These are phyloP conservation scores for Diaprepes abbreviatus DNA, from an alignment of 2,888 invertebrate genomes.

Conservation along the genomic window DNA sequence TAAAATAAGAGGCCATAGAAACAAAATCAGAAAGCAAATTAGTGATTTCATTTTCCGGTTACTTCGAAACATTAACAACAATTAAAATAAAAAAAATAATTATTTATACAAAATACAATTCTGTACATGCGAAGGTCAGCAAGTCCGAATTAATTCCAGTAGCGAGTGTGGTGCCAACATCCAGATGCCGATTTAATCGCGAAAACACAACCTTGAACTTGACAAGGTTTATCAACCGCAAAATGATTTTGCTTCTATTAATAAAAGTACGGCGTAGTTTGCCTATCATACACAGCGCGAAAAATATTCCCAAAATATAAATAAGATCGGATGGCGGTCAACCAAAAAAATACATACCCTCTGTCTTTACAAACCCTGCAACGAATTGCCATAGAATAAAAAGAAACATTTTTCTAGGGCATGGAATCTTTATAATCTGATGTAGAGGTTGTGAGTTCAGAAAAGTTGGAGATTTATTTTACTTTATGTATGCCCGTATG, in stretches of 20 bases:
- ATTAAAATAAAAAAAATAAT: neutral
- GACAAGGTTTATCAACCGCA: constrained; percentile 65
- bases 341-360: neutral
- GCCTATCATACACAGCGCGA: constrained; percentile 2
- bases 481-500: no score
- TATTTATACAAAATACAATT: neutral
- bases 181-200: constrained; percentile 39
- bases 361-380: no score
- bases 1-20: no score
- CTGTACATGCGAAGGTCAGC: constrained; percentile 6
- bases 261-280: constrained; percentile 59
- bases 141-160: constrained; percentile 37
- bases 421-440: no score
- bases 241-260: constrained; percentile 55
- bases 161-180: constrained; percentile 39
- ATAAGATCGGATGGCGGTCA: neutral
- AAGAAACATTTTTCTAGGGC: no score
- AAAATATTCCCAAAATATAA: constrained; percentile 1
- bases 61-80: neutral
- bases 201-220: constrained; percentile 64
- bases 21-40: neutral
- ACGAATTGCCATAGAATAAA: no score
- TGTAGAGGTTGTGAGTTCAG: no score
- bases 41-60: constrained; percentile 7
- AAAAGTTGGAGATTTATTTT: no score